A percentile compares a stretch with the other conserved stretches of the same genome.
Conservation (phyloP, 1,140 invertebrate species). For the Drosophila yakuba region DNA sequence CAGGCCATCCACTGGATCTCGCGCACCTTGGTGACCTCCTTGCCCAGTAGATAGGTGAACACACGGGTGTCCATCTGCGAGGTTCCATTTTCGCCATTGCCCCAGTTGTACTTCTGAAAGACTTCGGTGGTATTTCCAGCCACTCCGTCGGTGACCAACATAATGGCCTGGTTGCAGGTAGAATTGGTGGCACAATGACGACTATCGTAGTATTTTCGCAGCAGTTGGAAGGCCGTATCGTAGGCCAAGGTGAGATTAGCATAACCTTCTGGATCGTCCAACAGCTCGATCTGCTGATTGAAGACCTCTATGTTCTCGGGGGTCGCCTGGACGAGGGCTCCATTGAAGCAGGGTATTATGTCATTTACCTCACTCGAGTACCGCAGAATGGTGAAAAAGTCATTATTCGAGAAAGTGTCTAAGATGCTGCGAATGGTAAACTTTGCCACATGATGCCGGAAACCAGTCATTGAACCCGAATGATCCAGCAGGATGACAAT, state of each 20-base stretch:
- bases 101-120: slow-evolving; percentile 94
- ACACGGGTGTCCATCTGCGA: slow-evolving; percentile 92
- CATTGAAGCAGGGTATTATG: slow-evolving; percentile 92
- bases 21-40: slow-evolving; percentile 95
- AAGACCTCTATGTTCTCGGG: slow-evolving; percentile 94
- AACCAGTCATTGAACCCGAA: slow-evolving; percentile 99
- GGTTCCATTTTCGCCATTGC: slow-evolving; percentile 86
- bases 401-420: slow-evolving; percentile 98
- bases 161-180: slow-evolving; percentile 98
- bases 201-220: slow-evolving; percentile 88
- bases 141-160: slow-evolving; percentile 99
- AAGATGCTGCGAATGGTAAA: slow-evolving; percentile 93
- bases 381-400: slow-evolving; percentile 96
- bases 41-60: slow-evolving; percentile 98
- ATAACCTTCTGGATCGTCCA: slow-evolving; percentile 89
- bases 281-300: slow-evolving; percentile 88
- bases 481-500: slow-evolving; percentile 97
- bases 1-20: slow-evolving; percentile 99
- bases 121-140: slow-evolving; percentile 94
- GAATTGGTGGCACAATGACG: slow-evolving; percentile 86
- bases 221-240: slow-evolving; percentile 92
- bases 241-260: slow-evolving; percentile 95
- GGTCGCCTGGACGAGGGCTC: slow-evolving; percentile 95
- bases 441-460: slow-evolving; percentile 87
- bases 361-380: slow-evolving; percentile 89